Evolutionary conservation across 2,888 invertebrate species (phyloP).

Genomic region (Zaprionus obscuricornis): DNA sequence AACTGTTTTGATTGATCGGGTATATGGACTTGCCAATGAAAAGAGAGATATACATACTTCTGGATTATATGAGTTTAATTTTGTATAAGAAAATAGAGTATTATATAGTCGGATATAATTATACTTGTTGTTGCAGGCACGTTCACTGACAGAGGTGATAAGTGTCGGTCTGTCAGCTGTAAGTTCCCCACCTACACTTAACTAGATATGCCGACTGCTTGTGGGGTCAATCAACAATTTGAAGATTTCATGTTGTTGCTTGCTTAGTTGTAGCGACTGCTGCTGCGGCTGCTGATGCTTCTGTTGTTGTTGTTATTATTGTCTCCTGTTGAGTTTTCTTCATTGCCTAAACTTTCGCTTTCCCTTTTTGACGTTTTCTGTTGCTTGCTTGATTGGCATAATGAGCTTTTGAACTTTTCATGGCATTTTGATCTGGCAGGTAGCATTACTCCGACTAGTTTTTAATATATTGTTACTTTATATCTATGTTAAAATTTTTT

Average conservation of each 20-base stretch:
- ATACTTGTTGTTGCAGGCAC: slow-evolving; percentile 43
- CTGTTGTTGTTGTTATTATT: slow-evolving; percentile 28
- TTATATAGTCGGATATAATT: not conserved
- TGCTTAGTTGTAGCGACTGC: slow-evolving; percentile 24
- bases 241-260: slow-evolving; percentile 38
- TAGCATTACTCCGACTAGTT: too few species aligned
- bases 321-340: slow-evolving; percentile 64
- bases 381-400: slow-evolving; percentile 55
- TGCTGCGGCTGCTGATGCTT: slow-evolving; percentile 7
- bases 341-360: slow-evolving; percentile 68
- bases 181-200: slow-evolving; percentile 45
- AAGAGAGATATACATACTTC: not conserved
- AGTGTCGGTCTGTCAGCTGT: slow-evolving; percentile 54
- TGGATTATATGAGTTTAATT: not conserved
- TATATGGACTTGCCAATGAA: not conserved
- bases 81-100: slow-evolving; percentile 25
- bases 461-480: slow-evolving; percentile 31
- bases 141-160: slow-evolving; percentile 62
- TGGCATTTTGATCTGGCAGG: slow-evolving; percentile 41
- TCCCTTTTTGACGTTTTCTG: slow-evolving; percentile 56
- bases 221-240: slow-evolving; percentile 65
- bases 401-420: slow-evolving; percentile 58
- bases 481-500: slow-evolving; percentile 31
- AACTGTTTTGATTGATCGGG: slow-evolving; percentile 23
- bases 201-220: slow-evolving; percentile 37